These are phyloP conservation scores for Pentalonia nigronervosa DNA, from an alignment of 1,140 invertebrate genomes.

Conservation along the genomic window DNA sequence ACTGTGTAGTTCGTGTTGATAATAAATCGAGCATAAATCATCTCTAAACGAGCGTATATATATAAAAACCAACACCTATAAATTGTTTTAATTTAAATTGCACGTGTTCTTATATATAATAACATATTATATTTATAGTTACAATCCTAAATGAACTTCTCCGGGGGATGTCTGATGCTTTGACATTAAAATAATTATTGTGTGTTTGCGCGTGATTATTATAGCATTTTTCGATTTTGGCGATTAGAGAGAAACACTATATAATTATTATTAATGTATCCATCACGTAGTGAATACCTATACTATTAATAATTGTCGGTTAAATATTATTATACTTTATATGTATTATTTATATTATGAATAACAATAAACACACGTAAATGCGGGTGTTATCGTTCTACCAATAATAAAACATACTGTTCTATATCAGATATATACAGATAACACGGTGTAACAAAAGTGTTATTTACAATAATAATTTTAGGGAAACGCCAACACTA, in stretches of 20 bases:
- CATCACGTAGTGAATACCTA: background rate
- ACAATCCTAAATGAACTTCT: background rate
- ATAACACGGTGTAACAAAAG: no score
- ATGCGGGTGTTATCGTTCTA: no score
- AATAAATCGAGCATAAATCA: constrained; percentile 14
- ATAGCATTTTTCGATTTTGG: background rate
- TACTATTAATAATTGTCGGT: no score
- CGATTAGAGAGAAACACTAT: background rate
- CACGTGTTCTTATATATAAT: background rate
- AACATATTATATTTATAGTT: background rate
- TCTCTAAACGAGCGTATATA: background rate
- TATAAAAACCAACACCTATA: background rate
- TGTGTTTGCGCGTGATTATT: no score
- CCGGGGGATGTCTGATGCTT: background rate
- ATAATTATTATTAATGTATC: background rate
- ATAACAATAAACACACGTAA: no score
- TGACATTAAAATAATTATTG: background rate
- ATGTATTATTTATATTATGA: no score
- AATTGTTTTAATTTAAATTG: background rate
- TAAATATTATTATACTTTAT: no score
- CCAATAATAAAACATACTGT: no score
- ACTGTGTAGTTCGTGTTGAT: background rate
- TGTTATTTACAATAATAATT: no score
- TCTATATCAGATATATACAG: no score
- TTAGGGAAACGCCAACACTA: background rate